Evolutionary conservation across 2,888 invertebrate genomes (phyloP).

Genomic region (Nycteola revayana): DNA sequence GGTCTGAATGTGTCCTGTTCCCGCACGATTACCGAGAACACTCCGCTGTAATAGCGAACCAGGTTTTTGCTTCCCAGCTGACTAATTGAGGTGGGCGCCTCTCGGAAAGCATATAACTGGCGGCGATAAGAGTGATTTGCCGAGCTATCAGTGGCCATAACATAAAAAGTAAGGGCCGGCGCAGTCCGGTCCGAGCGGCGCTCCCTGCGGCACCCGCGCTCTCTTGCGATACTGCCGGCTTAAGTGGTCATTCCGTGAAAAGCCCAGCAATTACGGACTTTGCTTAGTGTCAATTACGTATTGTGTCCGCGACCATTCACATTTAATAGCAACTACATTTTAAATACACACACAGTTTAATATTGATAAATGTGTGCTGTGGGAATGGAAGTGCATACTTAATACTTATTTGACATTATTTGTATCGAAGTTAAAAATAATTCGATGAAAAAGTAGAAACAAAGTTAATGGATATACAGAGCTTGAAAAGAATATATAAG

Average conservation of each 20-base stretch:
- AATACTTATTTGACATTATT: too few relatives aligned
- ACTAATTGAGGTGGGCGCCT: slow-evolving; percentile 13
- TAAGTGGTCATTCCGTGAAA: slow-evolving; percentile 14
- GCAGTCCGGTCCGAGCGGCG: slow-evolving; percentile 12
- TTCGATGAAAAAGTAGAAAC: too few relatives aligned
- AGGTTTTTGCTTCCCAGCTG: slow-evolving; percentile 4
- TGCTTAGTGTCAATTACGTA: slow-evolving; percentile 20
- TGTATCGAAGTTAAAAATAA: too few relatives aligned
- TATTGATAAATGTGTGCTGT: slow-evolving; percentile 13
- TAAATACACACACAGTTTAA: slow-evolving; percentile 15
- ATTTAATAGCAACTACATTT: slow-evolving; percentile 19
- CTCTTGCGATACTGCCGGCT: slow-evolving; percentile 1
- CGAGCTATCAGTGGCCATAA: slow-evolving; percentile 17
- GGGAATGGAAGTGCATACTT: slow-evolving; percentile 9
- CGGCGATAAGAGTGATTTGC: slow-evolving; percentile 24
- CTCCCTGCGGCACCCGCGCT: background rate
- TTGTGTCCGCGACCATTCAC: slow-evolving; percentile 13
- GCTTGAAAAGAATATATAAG: too few relatives aligned
- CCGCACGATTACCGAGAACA: background rate
- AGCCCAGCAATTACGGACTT: slow-evolving; percentile 15
- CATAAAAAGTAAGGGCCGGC: slow-evolving; percentile 18
- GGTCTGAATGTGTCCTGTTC: background rate
- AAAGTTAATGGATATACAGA: too few relatives aligned
- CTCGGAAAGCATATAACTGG: slow-evolving; percentile 14
- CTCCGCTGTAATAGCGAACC: background rate